Evolutionary conservation across 2,113 vertebrate genomes (phyloP), one percentile per base, ranked within the genome.

Genomic region (Crotalus viridis): DNA sequence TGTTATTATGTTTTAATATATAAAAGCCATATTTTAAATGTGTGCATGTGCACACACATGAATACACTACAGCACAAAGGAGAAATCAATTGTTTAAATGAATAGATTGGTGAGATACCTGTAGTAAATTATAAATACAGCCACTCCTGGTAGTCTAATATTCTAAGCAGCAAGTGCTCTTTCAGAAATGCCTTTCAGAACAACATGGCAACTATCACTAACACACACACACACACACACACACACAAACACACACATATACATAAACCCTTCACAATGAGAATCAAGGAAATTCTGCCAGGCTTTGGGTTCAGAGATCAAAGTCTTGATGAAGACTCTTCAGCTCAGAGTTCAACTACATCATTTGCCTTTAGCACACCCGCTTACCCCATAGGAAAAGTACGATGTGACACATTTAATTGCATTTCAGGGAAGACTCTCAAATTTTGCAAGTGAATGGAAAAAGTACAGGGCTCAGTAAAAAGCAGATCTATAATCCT

Each of bases 1-100:
- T 92, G 94, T 0, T 61, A 90, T 93, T 94, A 92, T 52, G 92
- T 95, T 96, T 96, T 95, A 96, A 97, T 64, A 89, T 91, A 55
- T 33, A 85, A 94, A 93, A 93, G 6, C 90, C 64, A 24, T 21
- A 52, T 55, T 22, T 39, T 24, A 39, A 10, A 5, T 21, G 21
- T 22, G 15, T 48, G 21, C 22, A 10, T 24, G 21, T 64, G 43
- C 3, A 51, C 59, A 91, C 55, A 48, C 28, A 69, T 89, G 21
- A 24, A 51, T 87, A n/a, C 39, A 74, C 9, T 48, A 26, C 10
- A 56, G 19, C 21, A 61, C 48, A 88, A 22, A 3, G 0, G 13
- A 64, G 88, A 90, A 85, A 87, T 48, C 55, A 93, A 43, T n/a
- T 55, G 91, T 89, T 59, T 1, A 12, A 0, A 24, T 90, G 10